phyloP scores from a whole-genome alignment of 2,113 vertebrate species.

The Urocynchramus pylzowi region DNA sequence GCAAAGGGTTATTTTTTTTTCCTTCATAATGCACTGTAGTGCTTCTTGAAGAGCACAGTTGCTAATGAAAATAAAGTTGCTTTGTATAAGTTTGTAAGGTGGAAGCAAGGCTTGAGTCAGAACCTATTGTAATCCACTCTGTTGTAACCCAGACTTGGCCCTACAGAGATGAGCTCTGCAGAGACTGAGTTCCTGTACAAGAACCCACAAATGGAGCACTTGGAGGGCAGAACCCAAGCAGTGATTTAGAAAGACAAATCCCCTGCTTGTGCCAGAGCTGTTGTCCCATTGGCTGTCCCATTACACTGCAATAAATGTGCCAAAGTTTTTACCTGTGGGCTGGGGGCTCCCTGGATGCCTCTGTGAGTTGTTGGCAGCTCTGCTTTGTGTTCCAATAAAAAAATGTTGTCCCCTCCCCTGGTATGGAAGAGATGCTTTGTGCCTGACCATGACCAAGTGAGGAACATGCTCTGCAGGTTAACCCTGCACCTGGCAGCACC shows the following conservation, averaged over 20 bases:
- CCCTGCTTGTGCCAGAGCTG: not conserved
- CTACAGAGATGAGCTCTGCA: not conserved
- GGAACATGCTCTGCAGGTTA: not conserved
- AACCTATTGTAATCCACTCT: not conserved
- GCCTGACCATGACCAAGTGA: not conserved
- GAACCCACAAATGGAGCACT: not conserved
- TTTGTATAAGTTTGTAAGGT: not conserved
- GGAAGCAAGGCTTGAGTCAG: not conserved
- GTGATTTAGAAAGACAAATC: not conserved
- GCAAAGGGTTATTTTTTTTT: not conserved
- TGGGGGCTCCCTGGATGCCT: not conserved
- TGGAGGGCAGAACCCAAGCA: not conserved
- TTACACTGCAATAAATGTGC: not conserved
- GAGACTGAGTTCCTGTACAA: not conserved
- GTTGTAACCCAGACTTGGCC: not conserved
- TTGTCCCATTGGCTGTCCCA: not conserved
- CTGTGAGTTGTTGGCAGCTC: not conserved
- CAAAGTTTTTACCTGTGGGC: not conserved
- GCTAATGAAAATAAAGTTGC: not conserved
- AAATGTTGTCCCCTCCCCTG: accelerated
- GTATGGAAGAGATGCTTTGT: not conserved
- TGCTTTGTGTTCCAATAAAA: not conserved
- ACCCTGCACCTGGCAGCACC: not conserved
- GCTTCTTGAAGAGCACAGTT: not conserved
- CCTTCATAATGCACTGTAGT: not conserved